Conservation (phyloP, 2,113 vertebrate species). For the Clarias gariepinus region DNA sequence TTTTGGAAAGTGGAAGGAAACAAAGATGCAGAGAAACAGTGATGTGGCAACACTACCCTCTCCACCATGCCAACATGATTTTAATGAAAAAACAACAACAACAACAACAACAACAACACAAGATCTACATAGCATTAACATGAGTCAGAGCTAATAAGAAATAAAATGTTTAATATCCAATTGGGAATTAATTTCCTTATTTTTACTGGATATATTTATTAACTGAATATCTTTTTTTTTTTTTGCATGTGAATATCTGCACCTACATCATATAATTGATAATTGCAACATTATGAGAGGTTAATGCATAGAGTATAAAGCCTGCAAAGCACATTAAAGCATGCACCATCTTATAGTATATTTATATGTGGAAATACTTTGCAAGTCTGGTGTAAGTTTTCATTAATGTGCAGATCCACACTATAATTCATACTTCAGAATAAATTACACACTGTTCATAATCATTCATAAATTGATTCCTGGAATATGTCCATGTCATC, state of each 20-base stretch:
- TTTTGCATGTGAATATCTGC: neutral
- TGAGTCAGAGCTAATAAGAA: neutral
- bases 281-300: neutral
- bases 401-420: conserved; percentile 29
- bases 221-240: too few species aligned
- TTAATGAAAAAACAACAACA: neutral
- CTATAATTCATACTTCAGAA: conserved; percentile 10
- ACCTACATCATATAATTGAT: neutral
- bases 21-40: neutral
- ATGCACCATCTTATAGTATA: neutral
- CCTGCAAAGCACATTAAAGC: neutral
- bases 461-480: too few species aligned
- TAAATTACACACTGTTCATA: too few species aligned
- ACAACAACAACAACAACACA: neutral
- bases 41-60: neutral
- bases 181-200: neutral
- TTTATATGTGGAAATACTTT: conserved; percentile 21
- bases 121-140: neutral
- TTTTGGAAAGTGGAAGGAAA: neutral
- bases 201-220: neutral
- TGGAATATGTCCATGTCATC: too few species aligned
- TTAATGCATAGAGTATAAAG: neutral
- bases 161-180: neutral
- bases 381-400: conserved; percentile 9
- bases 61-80: neutral